Evolutionary conservation across 23 tunicate species (phyloP), one percentile per base, ranked within the genome.

Genomic region (Halocynthia roretzi): DNA sequence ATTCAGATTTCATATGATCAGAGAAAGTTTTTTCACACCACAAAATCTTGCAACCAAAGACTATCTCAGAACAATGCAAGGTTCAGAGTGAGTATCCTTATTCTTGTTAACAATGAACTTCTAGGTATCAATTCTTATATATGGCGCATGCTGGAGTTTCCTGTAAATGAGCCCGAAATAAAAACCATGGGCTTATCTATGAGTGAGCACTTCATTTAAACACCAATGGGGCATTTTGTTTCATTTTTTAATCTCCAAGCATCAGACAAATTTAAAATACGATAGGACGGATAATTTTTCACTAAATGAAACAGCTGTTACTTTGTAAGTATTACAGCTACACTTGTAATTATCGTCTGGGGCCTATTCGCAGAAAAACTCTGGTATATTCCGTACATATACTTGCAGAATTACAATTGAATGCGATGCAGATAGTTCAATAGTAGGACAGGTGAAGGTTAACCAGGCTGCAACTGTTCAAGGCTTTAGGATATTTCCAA

Each of bases 1-100:
- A 15, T 55, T 18, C 72, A 89, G 96, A 68, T 89, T 80, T 60
- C 96, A 89, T 78, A 80, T 89, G 77, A 66, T 89, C 50, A 50
- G 85, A 44, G 85, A 80, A 48, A 76, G 82, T 52, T 79, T 77
- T 53, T 21, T 83, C 9, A 11, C 53, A 0, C 88, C 88, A 18
- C 75, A 23, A 52, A 85, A 80, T 55, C 19, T 70, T 8, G n/a
- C 65, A 57, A 44, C 49, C 7, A 14, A 48, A 11, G n/a, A 52
- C 8, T 72, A 80, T 48, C 61, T 89, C 7, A 80, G 76, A 17
- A 84, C 88, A 7, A 78, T 76, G 85, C 96, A 89, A 62, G 96
- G 96, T 10, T 89, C 96, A 12, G 72, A 75, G 96, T 89, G 71
- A 70, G 87, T 66, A 10, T 15, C 22, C 21, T 67, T 8, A 11